Evolutionary conservation across 2,113 vertebrate species (phyloP).

Genomic region (Otolemur garnettii): DNA sequence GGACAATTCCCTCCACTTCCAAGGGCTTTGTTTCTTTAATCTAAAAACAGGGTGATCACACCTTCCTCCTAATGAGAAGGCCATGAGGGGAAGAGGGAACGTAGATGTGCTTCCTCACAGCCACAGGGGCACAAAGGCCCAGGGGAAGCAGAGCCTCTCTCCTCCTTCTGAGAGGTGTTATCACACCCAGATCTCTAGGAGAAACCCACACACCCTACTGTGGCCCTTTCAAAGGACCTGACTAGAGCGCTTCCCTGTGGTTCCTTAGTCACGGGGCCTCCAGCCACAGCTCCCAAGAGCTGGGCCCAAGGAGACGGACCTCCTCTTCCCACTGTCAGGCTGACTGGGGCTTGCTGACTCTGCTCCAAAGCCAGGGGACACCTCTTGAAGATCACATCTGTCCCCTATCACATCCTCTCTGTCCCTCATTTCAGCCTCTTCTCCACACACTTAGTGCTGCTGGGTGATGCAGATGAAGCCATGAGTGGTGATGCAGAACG

Average conservation of each 20-base stretch:
- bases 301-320: not conserved
- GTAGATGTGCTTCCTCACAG: not conserved
- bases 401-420: not conserved
- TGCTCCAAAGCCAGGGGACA: not conserved
- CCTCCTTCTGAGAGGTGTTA: not conserved
- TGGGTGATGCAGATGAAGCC: not conserved
- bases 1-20: not conserved
- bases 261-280: not conserved
- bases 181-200: not conserved
- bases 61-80: not conserved
- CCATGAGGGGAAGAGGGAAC: not conserved
- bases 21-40: not conserved
- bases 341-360: not conserved
- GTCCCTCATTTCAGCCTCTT: not conserved
- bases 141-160: not conserved
- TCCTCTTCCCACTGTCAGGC: not conserved
- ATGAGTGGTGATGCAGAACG: not conserved
- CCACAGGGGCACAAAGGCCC: no score
- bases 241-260: not conserved
- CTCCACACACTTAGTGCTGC: not conserved
- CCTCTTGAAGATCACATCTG: not conserved
- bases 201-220: not conserved
- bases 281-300: not conserved
- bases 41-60: not conserved
- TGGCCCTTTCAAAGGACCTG: not conserved